Evolutionary conservation across 2,888 invertebrate species (phyloP).

Genomic region (Caenorhabditis doughertyi): DNA sequence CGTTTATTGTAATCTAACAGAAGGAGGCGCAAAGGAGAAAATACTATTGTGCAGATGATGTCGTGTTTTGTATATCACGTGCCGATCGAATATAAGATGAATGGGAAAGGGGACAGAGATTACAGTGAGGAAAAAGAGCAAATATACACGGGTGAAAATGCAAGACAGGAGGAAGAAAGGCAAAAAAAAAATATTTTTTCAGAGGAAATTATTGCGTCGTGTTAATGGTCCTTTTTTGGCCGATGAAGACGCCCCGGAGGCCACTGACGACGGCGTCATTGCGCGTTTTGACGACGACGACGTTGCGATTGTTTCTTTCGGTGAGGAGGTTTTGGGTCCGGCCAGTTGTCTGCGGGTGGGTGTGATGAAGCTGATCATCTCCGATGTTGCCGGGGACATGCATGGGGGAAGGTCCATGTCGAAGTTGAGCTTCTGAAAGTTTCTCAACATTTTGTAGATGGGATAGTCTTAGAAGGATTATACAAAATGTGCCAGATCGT

Average conservation of each 20-base stretch:
- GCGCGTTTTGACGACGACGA: slow-evolving; percentile 25
- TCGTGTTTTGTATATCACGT: slow-evolving; percentile 29
- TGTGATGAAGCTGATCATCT: slow-evolving; percentile 59
- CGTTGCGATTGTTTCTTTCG: slow-evolving; percentile 15
- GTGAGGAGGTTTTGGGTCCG: slow-evolving; percentile 60
- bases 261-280: slow-evolving; percentile 47
- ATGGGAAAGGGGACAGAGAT: not conserved
- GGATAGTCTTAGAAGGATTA: too few relatives aligned
- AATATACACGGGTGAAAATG: slow-evolving; percentile 3
- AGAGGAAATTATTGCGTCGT: slow-evolving; percentile 16
- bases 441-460: too few relatives aligned
- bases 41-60: slow-evolving; percentile 25
- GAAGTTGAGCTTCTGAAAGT: slow-evolving; percentile 52
- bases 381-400: slow-evolving; percentile 50
- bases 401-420: slow-evolving; percentile 46
- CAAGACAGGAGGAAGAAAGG: too few relatives aligned
- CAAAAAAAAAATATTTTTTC: not conserved
- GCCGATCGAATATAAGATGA: not conserved
- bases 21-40: not conserved
- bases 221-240: slow-evolving; percentile 32
- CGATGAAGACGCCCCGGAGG: slow-evolving; percentile 21
- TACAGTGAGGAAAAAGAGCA: not conserved
- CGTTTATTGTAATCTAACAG: too few relatives aligned
- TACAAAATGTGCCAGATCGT: too few relatives aligned
- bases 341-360: slow-evolving; percentile 32